Conservation (phyloP, 2,888 invertebrate genomes). For the Ptilodon capucinus region DNA sequence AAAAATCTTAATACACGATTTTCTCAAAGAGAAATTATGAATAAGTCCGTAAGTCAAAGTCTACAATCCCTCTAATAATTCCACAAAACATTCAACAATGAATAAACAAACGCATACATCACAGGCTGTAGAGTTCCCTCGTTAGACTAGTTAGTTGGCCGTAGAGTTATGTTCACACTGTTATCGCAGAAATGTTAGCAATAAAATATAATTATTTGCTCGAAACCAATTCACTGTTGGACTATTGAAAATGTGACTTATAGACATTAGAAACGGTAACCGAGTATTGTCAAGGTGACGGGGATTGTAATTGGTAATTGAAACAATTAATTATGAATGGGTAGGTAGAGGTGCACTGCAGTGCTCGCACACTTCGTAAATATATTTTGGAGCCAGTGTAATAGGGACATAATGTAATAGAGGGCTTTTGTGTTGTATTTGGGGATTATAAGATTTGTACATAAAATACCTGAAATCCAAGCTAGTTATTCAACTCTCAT, state of each 20-base stretch:
- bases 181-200: conserved; percentile 62
- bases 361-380: too few relatives aligned
- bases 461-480: too few relatives aligned
- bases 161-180: conserved; percentile 64
- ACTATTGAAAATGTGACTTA: conserved; percentile 67
- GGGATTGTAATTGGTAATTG: conserved; percentile 5
- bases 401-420: too few relatives aligned
- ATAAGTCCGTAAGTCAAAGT: too few relatives aligned
- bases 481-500: too few relatives aligned
- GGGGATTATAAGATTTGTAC: too few relatives aligned
- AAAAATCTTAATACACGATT: too few relatives aligned
- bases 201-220: conserved; percentile 79
- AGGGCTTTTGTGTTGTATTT: too few relatives aligned
- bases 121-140: conserved; percentile 34
- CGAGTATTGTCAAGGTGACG: conserved; percentile 23
- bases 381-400: too few relatives aligned
- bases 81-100: conserved; percentile 31
- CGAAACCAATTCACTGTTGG: conserved; percentile 70
- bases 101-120: conserved; percentile 30
- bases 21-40: too few relatives aligned
- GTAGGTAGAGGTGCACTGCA: too few relatives aligned
- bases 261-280: conserved; percentile 34
- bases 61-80: too few relatives aligned
- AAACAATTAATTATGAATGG: not conserved
- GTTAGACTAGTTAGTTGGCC: conserved; percentile 64